Evolutionary conservation across 2,888 invertebrate genomes (phyloP), one percentile per base, ranked within the genome.

Genomic region (Pseudococcus longispinus): DNA sequence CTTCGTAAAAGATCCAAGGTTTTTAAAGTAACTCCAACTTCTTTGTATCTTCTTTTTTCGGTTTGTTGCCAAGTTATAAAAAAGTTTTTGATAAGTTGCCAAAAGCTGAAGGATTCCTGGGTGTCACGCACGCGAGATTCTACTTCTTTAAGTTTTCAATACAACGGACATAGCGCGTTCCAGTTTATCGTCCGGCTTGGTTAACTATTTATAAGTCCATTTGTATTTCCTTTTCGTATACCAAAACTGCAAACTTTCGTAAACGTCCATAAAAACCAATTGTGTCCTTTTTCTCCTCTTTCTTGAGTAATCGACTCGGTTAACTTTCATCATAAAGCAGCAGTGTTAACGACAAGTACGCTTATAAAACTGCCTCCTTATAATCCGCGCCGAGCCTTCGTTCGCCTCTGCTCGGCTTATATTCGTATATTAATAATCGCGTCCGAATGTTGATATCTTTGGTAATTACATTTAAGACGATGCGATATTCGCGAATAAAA

Each of bases 21-120:
- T 84, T 84, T 84, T 60, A 84, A 84, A 84, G 84, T 55, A 84
- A 84, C 60, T 84, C 60, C 51, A 86, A 86, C 86, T 86, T 86
- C 77, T 86, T 85, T 86, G 86, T 86, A 86, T 86, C 86, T 86
- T 86, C 60, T 77, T 86, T 85, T 85, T 80, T 46, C 86, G 80
- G 77, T 86, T 86, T 46, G 80, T 80, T 86, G 86, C 86, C 86
- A 86, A 86, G 77, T 86, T 86, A 80, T 86, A 86, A 86, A 86
- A 80, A 86, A 86, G 51, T 86, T 86, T 86, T 80, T 86, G 86
- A 86, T 86, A 86, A 86, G 77, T 86, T 86, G 74, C 86, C 86
- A 86, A 86, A 86, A 80, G 84, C 84, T 85, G 74, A 77, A 77
- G 77, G 77, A 86, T 86, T 86, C 32, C 80, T 29, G 86, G 74